These are phyloP conservation scores for Zaprionus ghesquierei DNA, from an alignment of 1,140 invertebrate genomes.

Conservation along the genomic window DNA sequence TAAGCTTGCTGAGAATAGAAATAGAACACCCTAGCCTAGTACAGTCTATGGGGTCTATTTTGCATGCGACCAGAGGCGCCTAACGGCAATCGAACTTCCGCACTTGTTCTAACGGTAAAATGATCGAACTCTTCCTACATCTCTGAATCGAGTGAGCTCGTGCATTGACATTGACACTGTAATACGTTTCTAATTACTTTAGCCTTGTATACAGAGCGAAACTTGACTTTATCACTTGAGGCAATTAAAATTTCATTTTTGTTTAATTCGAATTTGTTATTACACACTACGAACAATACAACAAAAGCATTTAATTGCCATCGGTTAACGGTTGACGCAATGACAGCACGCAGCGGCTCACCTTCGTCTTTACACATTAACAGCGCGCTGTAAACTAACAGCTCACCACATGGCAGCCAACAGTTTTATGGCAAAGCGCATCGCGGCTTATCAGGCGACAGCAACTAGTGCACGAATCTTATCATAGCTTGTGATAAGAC, in stretches of 20 bases:
- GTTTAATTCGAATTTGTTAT: background rate
- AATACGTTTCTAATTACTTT: constrained; percentile 46
- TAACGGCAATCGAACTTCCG: constrained; percentile 68
- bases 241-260: constrained; percentile 14
- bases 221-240: background rate
- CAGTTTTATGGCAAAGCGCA: constrained; percentile 49
- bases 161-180: constrained; percentile 56
- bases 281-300: background rate
- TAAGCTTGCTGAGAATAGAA: constrained; percentile 35
- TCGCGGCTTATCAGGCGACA: constrained; percentile 35
- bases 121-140: background rate
- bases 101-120: constrained; percentile 66
- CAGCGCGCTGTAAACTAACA: constrained; percentile 48
- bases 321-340: constrained; percentile 13
- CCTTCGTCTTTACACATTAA: constrained; percentile 42
- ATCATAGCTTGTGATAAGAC: constrained; percentile 8
- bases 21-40: constrained; percentile 24
- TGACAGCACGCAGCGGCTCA: constrained; percentile 5
- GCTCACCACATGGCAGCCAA: background rate
- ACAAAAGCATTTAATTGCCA: constrained; percentile 15
- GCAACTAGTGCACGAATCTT: background rate
- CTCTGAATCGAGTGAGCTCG: background rate
- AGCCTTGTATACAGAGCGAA: constrained; percentile 19
- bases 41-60: constrained; percentile 36
- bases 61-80: constrained; percentile 31